Evolutionary conservation across 2,888 invertebrate genomes (phyloP), one percentile per base, ranked within the genome.

Genomic region (Ormyrus labotus): DNA sequence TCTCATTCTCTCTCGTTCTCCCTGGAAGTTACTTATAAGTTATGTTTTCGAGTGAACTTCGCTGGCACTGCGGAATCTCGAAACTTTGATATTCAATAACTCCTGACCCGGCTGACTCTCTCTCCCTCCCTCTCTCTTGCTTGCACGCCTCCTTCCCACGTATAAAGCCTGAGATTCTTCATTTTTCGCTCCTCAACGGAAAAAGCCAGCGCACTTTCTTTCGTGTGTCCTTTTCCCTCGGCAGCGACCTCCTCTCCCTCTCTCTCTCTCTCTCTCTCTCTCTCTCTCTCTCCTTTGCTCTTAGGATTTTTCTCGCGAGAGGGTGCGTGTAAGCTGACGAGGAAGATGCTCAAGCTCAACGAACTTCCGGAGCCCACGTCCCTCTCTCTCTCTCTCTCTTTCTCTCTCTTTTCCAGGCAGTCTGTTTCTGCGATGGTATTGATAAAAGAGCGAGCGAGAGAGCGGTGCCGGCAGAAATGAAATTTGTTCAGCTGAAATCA

Each of bases 31-130:
- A 87, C 87, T 89, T 87, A 88, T 88, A 89, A 89, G 87, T 88
- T 88, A 88, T 88, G 88, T 88, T 89, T 89, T 87, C 88, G 83
- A 89, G 87, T 87, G 85, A 89, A 89, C 86, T 89, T 89, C 85
- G 85, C 87, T 87, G 89, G 88, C 87, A 88, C 85, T 86, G 87
- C 85, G 86, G 85, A 87, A 88, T 88, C 86, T 85, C 85, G 83
- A 87, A 89, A 89, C 88, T 89, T 88, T 89, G 85, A 88, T 89
- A 89, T 89, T 89, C 88, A 88, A 89, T 89, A 88, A 89, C 88
- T 89, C 85, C 84, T 77, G 78, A 78, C 76, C 69, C 81, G 74
- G 71, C 83, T 75, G 84, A 81, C 63, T 53, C 19, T 61, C 65
- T 51, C 64, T 84, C 82, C 1, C 19, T 19, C 19, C 34, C 34